phyloP scores from a whole-genome alignment of 2,113 vertebrate species.

The Aldabrachelys gigantea region DNA sequence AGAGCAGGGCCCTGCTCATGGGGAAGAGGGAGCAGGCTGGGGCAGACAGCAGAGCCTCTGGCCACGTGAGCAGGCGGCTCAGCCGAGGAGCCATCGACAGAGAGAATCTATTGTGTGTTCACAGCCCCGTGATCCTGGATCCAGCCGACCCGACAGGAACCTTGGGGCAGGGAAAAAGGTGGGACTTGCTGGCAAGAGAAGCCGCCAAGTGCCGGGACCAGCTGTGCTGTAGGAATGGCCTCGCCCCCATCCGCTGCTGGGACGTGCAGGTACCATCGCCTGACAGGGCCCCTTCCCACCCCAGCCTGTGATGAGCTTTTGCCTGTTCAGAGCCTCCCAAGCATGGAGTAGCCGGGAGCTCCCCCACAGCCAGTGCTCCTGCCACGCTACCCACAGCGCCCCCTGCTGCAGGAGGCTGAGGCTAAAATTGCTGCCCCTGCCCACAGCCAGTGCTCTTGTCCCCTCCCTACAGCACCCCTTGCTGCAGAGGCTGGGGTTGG shows the following conservation, averaged over 20 bases:
- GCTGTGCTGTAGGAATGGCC: conserved; percentile 18
- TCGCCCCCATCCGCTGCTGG: conserved; percentile 31
- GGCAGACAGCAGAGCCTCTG: no score
- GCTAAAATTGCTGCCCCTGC: no score
- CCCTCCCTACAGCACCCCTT: no score
- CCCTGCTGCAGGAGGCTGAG: not conserved
- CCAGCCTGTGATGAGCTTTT: not conserved
- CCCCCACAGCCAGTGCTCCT: not conserved
- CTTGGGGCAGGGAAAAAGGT: conserved; percentile 43
- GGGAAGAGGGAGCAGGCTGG: rapidly evolving
- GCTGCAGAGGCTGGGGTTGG: no score
- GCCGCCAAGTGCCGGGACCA: conserved; percentile 55
- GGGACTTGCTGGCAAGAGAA: conserved; percentile 55
- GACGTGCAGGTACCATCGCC: conserved; percentile 39
- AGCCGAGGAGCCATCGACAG: not conserved
- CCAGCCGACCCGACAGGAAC: conserved; percentile 64
- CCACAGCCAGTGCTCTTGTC: not conserved
- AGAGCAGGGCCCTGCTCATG: rapidly evolving
- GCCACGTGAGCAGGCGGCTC: not conserved
- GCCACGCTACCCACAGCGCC: not conserved
- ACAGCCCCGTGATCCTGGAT: conserved; percentile 72
- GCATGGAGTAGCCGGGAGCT: not conserved
- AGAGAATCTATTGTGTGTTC: not conserved
- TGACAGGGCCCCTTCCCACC: not conserved
- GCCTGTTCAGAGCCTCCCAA: not conserved